Percentiles rank a stretch among this genome's conserved stretches.
Evolutionary conservation across 1,140 invertebrate genomes (phyloP).

Genomic region (Achatina immaculata): DNA sequence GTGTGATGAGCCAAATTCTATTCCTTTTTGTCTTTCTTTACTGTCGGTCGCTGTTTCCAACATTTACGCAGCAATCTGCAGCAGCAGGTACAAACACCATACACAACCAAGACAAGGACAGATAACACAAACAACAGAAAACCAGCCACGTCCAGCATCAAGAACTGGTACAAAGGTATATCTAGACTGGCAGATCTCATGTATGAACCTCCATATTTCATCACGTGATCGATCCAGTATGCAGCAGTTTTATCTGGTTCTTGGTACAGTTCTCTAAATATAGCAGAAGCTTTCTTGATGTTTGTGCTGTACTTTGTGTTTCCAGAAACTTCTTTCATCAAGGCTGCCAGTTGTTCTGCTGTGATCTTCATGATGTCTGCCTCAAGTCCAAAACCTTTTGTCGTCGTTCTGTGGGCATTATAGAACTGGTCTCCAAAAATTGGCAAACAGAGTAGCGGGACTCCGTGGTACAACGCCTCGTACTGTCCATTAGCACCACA

Average conservation of each 20-base stretch:
- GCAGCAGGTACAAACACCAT: not conserved
- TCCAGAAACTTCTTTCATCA: constrained; percentile 32
- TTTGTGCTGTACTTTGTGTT: constrained; percentile 6
- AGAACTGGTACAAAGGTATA: constrained; percentile 51
- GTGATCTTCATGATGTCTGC: constrained; percentile 31
- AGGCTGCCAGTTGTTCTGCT: constrained; percentile 20
- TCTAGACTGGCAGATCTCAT: constrained; percentile 42
- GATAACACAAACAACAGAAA: constrained; percentile 12
- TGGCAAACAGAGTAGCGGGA: constrained; percentile 77
- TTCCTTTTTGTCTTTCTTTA: too few species aligned
- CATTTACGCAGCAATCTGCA: too few species aligned
- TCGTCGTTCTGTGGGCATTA: constrained; percentile 39
- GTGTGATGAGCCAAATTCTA: too few species aligned
- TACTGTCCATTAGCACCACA: constrained; percentile 55
- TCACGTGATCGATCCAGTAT: constrained; percentile 56
- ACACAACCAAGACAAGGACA: not conserved
- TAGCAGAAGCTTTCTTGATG: constrained; percentile 50
- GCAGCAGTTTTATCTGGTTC: constrained; percentile 46
- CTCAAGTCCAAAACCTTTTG: constrained; percentile 37
- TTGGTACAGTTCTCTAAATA: constrained; percentile 48
- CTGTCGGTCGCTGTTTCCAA: too few species aligned
- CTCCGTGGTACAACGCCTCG: constrained; percentile 54
- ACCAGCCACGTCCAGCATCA: constrained; percentile 45
- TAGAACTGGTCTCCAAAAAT: constrained; percentile 65
- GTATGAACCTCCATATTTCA: constrained; percentile 54